A percentile compares a stretch with the other conserved stretches of the same genome.
These are phyloP conservation scores for Torymus texanus DNA, from an alignment of 2,888 invertebrate species.

Conservation along the genomic window DNA sequence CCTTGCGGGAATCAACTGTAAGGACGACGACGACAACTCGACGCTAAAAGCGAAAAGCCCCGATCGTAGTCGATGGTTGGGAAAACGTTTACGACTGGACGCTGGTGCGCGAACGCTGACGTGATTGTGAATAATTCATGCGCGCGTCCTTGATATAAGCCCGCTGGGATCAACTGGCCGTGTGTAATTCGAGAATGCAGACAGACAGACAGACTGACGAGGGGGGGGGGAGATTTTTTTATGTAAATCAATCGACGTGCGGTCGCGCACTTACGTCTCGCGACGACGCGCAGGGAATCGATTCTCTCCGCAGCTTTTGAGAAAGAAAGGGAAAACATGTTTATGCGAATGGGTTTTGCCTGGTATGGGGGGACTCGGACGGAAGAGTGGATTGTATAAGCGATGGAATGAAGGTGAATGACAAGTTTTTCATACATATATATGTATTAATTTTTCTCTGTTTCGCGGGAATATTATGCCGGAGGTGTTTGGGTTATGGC, in stretches of 20 bases:
- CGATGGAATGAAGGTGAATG: too few relatives aligned
- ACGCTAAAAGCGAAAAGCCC: too few relatives aligned
- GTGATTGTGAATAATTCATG: constrained; percentile 55
- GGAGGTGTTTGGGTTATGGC: too few relatives aligned
- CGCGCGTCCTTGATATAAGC: constrained; percentile 19
- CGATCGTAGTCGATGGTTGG: constrained; percentile 21
- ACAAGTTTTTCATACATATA: too few relatives aligned
- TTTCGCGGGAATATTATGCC: too few relatives aligned
- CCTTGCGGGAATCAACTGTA: too few relatives aligned
- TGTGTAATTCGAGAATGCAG: constrained; percentile 44
- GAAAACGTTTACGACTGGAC: constrained; percentile 46
- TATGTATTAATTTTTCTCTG: too few relatives aligned
- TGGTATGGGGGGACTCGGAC: too few relatives aligned
- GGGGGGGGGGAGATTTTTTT: constrained; percentile 35
- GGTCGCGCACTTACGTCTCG: too few relatives aligned
- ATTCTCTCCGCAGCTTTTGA: constrained; percentile 1
- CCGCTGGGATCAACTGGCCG: constrained; percentile 44
- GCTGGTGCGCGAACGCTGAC: constrained; percentile 12
- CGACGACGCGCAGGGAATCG: background rate
- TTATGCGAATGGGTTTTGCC: too few relatives aligned
- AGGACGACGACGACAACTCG: too few relatives aligned
- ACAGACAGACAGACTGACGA: background rate
- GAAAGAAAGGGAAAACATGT: background rate
- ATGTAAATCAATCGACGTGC: constrained; percentile 34
- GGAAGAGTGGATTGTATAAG: too few relatives aligned